Evolutionary conservation across 1,140 invertebrate species (phyloP).

Genomic region (Teleogryllus occipitalis): DNA sequence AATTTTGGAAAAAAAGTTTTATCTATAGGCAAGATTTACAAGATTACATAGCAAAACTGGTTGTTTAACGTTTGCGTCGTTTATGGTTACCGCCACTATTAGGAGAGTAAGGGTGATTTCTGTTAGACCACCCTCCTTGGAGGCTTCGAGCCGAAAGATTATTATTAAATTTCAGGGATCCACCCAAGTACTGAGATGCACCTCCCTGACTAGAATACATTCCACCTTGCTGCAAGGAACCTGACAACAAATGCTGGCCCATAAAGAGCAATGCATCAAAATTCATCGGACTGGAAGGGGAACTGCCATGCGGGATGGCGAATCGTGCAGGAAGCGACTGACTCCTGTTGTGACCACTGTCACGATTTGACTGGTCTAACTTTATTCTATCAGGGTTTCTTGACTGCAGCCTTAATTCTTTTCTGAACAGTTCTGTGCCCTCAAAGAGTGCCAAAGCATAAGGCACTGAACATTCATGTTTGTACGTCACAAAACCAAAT

Average conservation of each 20-base stretch:
- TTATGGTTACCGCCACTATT: slow-evolving; percentile 2
- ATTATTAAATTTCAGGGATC: not conserved
- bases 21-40: too few relatives aligned
- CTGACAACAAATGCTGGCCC: slow-evolving; percentile 32
- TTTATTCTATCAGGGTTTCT: not conserved
- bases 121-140: not conserved
- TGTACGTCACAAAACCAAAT: slow-evolving; percentile 68
- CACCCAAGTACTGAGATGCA: slow-evolving; percentile 10
- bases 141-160: not conserved
- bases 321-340: not conserved
- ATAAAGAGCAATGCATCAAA: slow-evolving; percentile 28
- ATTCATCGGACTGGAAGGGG: not conserved
- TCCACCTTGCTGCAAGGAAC: not conserved
- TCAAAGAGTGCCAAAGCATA: slow-evolving; percentile 63
- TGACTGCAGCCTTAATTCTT: slow-evolving; percentile 24
- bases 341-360: too few relatives aligned
- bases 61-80: not conserved
- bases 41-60: too few relatives aligned
- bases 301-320: not conserved
- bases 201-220: slow-evolving; percentile 14
- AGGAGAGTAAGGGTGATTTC: slow-evolving; percentile 11
- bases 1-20: too few relatives aligned
- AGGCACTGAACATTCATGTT: slow-evolving; percentile 59
- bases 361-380: not conserved
- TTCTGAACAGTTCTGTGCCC: slow-evolving; percentile 46